phyloP scores from a whole-genome alignment of 2,113 vertebrate species.

The Chloropsis hardwickii region DNA sequence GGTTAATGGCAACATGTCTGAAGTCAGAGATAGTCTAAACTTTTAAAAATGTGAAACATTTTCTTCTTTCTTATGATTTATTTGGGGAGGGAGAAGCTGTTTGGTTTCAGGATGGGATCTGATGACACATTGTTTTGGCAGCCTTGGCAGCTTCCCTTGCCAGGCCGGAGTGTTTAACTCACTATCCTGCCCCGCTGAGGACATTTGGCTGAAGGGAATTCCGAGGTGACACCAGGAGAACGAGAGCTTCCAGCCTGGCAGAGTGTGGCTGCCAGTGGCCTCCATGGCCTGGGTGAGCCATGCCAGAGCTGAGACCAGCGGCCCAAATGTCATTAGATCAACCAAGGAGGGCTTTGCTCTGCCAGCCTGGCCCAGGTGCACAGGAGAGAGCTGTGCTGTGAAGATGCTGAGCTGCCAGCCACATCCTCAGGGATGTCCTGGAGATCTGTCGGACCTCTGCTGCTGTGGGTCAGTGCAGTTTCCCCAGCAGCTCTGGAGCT shows the following conservation, averaged over 20 bases:
- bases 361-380: background rate
- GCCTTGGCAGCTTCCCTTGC: constrained; percentile 4
- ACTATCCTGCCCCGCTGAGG: background rate
- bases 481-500: no score
- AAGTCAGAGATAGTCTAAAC: constrained; percentile 62
- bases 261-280: background rate
- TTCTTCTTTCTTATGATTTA: constrained; percentile 52
- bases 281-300: rapidly evolving
- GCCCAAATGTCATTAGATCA: background rate
- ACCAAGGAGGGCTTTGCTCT: background rate
- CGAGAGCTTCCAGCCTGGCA: rapidly evolving
- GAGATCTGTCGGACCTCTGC: background rate
- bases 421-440: background rate
- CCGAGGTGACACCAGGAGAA: background rate
- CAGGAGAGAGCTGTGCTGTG: background rate
- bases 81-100: background rate
- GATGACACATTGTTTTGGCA: constrained; percentile 41
- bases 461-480: background rate
- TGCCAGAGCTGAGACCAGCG: background rate
- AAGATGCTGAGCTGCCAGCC: background rate
- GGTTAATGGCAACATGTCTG: constrained; percentile 59
- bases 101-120: constrained; percentile 19
- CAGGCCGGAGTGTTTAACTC: background rate
- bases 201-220: background rate
- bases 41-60: constrained; percentile 51